Conservation (phyloP, 2,797 vertebrate genomes). For the Trachurus trachurus region DNA sequence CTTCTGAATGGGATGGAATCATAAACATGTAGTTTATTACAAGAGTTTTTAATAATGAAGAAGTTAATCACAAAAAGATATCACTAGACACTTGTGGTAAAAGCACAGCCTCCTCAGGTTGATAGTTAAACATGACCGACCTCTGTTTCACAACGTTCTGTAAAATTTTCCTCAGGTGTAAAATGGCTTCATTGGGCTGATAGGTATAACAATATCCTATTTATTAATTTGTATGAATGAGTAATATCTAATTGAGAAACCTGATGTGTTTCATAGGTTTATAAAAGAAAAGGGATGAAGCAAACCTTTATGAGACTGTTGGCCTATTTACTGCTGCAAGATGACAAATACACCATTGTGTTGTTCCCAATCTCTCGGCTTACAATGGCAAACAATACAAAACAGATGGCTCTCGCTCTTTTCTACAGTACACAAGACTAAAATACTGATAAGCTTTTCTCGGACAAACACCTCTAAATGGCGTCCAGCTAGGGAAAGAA, state of each 20-base stretch:
- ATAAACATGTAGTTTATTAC: neutral
- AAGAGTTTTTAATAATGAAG: neutral
- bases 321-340: constrained; percentile 3
- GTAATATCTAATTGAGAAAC: neutral
- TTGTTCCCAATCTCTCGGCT: neutral
- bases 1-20: constrained; percentile 4
- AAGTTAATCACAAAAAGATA: neutral
- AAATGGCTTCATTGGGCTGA: constrained; percentile 9
- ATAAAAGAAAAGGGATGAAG: neutral
- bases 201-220: neutral
- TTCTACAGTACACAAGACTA: neutral
- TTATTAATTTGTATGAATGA: neutral
- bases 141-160: neutral
- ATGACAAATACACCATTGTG: constrained; percentile 4
- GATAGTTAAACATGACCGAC: neutral
- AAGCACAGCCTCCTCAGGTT: neutral
- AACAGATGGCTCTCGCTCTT: constrained; percentile 9
- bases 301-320: neutral
- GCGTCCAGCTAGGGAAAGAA: neutral
- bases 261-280: neutral
- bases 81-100: neutral
- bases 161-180: neutral
- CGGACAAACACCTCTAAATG: constrained; percentile 23
- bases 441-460: constrained; percentile 13
- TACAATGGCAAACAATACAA: constrained; percentile 23